Evolutionary conservation across 2,888 invertebrate genomes (phyloP), one percentile per base, ranked within the genome.

Genomic region (Antitype chi): DNA sequence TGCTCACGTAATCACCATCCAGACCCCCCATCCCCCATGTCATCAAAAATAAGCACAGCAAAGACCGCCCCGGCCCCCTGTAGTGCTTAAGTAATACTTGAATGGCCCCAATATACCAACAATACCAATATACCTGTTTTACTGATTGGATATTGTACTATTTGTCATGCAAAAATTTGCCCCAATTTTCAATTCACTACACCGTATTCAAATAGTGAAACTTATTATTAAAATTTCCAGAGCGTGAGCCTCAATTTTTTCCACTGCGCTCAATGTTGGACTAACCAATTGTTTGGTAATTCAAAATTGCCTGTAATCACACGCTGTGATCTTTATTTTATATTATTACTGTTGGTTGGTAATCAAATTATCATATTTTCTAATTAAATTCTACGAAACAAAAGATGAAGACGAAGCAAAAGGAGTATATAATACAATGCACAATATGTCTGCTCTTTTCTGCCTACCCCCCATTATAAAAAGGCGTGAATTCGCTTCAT

Each of bases 291-390:
- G 93, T 93, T 93, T 91, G 89, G 92, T 92, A 91, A 93, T 92
- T 90, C 88, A 76, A 92, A 94, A 94, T 94, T 91, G 88, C 91
- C 89, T 83, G 84, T 94, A 94, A 95, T 95, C 90, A 94, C 85
- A 93, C 79, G 81, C 86, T 92, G 84, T 74, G 85, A 82, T 88
- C 84, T 91, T 91, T 81, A 88, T 89, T 90, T 90, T 87, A 89
- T 91, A 87, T 91, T 88, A 93, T 92, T 92, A 90, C 85, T 87
- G 89, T 87, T 86, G 87, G 91, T 89, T 85, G 83, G 89, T 92
- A 93, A 93, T 93, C 87, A 91, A 91, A 94, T 94, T 93, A 94
- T 88, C 91, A 93, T 95, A 93, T 92, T 91, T 5, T 38, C 38
- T 5, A 38, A 38, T 23, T 53, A 2, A 53, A 53, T 23, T 53